Percentiles rank a stretch among this genome's conserved stretches.
These are phyloP conservation scores for Lasioglossum malachurum DNA, from an alignment of 2,888 invertebrate genomes.

Conservation along the genomic window DNA sequence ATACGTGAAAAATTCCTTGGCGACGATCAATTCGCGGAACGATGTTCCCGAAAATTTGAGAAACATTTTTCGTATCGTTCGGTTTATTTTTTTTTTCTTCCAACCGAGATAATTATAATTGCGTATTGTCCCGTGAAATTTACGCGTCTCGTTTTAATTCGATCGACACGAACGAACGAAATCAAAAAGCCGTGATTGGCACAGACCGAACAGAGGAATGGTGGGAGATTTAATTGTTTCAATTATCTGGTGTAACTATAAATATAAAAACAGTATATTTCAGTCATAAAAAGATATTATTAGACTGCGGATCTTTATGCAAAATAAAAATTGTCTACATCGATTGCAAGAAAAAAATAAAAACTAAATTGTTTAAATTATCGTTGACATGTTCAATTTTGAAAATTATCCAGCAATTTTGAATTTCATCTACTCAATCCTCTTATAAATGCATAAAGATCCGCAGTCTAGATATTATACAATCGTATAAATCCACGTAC, in stretches of 20 bases:
- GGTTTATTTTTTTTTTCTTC: not conserved
- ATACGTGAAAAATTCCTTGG: slow-evolving; percentile 44
- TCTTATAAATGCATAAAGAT: too few species aligned
- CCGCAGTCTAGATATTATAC: slow-evolving; percentile 17
- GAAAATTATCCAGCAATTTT: too few species aligned
- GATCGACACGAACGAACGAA: slow-evolving; percentile 35
- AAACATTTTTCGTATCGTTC: slow-evolving; percentile 8
- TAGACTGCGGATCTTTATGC: too few species aligned
- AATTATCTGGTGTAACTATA: slow-evolving; percentile 33
- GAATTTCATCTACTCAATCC: too few species aligned
- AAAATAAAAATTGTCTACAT: too few species aligned
- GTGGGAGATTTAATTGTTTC: slow-evolving; percentile 62
- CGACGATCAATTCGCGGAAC: not conserved
- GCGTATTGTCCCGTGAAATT: slow-evolving; percentile 29
- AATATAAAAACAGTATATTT: slow-evolving; percentile 48
- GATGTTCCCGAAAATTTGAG: not conserved
- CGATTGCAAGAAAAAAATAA: too few species aligned
- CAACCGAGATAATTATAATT: not conserved
- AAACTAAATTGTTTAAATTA: too few species aligned
- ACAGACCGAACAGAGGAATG: slow-evolving; percentile 34
- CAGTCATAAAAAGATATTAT: not conserved
- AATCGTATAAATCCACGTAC: slow-evolving; percentile 38
- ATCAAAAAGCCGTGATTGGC: slow-evolving; percentile 57
- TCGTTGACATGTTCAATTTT: too few species aligned
- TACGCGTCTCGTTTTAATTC: slow-evolving; percentile 32